These are phyloP conservation scores for Abrostola tripartita DNA, from an alignment of 2,888 invertebrate genomes.

Conservation along the genomic window DNA sequence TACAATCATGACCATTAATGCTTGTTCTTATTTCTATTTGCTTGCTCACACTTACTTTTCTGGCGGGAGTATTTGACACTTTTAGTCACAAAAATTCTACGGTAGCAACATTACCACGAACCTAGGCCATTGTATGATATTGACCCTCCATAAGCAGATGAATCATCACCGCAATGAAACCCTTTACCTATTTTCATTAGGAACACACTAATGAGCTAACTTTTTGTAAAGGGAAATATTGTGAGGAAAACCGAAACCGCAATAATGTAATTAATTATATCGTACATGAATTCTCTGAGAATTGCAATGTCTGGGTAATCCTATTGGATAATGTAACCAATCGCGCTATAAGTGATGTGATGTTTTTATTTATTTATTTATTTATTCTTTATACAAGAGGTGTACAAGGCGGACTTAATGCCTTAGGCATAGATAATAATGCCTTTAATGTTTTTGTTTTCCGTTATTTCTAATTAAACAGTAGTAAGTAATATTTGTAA, in stretches of 20 bases:
- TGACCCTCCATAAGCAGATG: not conserved
- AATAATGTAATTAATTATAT: conserved; percentile 28
- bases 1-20: too few relatives aligned
- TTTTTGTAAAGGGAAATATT: conserved; percentile 21
- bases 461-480: too few relatives aligned
- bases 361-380: not conserved
- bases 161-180: conserved; percentile 6
- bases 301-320: not conserved
- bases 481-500: too few relatives aligned
- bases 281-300: conserved; percentile 10
- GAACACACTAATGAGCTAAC: conserved; percentile 12
- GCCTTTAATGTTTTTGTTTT: not conserved
- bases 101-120: too few relatives aligned
- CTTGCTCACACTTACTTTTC: too few relatives aligned
- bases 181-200: not conserved
- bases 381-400: too few relatives aligned
- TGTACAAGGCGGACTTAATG: too few relatives aligned
- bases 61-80: too few relatives aligned
- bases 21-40: too few relatives aligned
- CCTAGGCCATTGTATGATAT: too few relatives aligned
- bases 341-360: not conserved
- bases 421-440: too few relatives aligned
- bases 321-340: not conserved
- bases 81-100: too few relatives aligned
- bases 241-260: conserved; percentile 27